Percentiles rank a stretch among this genome's conserved stretches.
These are phyloP conservation scores for Lycocerus yunnanus DNA, from an alignment of 2,888 invertebrate species.

Conservation along the genomic window DNA sequence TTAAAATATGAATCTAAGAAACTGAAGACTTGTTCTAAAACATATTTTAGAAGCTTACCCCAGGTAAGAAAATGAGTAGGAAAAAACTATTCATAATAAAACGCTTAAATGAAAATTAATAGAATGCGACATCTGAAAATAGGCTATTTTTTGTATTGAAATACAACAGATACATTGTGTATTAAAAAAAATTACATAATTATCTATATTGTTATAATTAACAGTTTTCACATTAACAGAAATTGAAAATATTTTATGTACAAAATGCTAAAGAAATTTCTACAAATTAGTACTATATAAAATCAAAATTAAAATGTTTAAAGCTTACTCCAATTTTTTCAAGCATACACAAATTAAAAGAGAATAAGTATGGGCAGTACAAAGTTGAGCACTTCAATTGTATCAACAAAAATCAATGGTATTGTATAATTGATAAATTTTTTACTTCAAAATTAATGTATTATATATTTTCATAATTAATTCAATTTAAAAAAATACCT, in stretches of 20 bases:
- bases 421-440: not conserved
- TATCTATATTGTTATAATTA: constrained; percentile 5
- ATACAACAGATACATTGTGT: constrained; percentile 2
- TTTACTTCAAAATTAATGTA: too few relatives aligned
- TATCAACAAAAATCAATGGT: not conserved
- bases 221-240: constrained; percentile 3
- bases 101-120: not conserved
- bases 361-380: not conserved
- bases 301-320: not conserved
- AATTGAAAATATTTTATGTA: not conserved
- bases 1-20: not conserved
- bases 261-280: not conserved
- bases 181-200: constrained; percentile 4
- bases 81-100: not conserved
- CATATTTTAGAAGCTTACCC: not conserved
- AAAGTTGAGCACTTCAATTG: not conserved
- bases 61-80: not conserved
- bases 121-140: not conserved
- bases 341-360: not conserved
- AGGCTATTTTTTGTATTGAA: constrained; percentile 3
- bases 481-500: not conserved
- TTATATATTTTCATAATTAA: too few relatives aligned
- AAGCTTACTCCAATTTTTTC: not conserved
- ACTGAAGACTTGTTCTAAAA: not conserved
- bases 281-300: not conserved